Evolutionary conservation across 2,113 vertebrate genomes (phyloP).

Genomic region (Prolemur simus): DNA sequence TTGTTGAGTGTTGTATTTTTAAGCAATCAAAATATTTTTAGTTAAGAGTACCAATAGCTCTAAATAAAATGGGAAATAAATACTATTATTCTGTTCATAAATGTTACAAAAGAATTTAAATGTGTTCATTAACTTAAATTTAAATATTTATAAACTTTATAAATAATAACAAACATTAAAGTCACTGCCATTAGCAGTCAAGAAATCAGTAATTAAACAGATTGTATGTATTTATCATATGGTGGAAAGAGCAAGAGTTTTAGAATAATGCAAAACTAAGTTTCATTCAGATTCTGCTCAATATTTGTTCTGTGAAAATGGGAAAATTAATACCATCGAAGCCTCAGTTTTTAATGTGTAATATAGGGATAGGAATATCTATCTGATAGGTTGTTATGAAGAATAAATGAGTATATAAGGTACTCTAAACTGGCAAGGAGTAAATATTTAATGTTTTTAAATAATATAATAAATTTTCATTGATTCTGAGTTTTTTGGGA

Average conservation of each 20-base stretch:
- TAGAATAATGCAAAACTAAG: background rate
- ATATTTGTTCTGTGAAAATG: background rate
- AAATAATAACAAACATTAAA: constrained; percentile 35
- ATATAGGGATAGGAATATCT: background rate
- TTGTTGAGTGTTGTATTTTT: background rate
- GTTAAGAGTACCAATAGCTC: background rate
- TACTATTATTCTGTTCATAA: constrained; percentile 43
- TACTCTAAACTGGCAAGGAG: background rate
- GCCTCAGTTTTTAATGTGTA: background rate
- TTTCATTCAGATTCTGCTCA: constrained; percentile 22
- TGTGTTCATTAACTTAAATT: constrained; percentile 17
- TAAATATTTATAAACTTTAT: constrained; percentile 20
- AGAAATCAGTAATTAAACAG: constrained; percentile 21
- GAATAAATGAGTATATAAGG: background rate
- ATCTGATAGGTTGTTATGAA: background rate
- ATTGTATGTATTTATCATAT: background rate
- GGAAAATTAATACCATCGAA: background rate
- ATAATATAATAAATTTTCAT: background rate
- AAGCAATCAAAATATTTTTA: constrained; percentile 43
- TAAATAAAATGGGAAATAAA: constrained; percentile 16
- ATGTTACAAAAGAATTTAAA: background rate
- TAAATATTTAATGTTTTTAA: background rate
- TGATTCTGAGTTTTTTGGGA: background rate
- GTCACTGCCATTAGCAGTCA: background rate
- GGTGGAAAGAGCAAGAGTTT: background rate